Conservation (phyloP, 2,888 invertebrate genomes). For the Tinea semifulvella region DNA sequence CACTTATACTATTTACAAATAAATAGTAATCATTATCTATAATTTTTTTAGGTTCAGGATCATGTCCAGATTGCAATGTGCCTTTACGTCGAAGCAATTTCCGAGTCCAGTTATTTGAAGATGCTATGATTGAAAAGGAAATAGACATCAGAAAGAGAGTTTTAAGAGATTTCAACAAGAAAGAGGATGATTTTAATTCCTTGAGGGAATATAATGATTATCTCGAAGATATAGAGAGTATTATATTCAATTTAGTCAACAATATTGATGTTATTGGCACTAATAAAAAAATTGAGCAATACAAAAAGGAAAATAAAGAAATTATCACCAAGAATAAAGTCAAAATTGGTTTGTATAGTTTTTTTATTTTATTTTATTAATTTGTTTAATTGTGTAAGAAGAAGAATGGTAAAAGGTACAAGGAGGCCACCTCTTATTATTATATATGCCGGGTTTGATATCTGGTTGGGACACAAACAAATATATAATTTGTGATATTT, state of each 20-base stretch:
- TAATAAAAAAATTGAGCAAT: constrained; percentile 89
- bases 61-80: constrained; percentile 93
- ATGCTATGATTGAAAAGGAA: constrained; percentile 96
- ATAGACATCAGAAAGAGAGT: constrained; percentile 92
- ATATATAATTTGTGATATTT: too few species aligned
- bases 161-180: constrained; percentile 91
- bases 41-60: constrained; percentile 80
- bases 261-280: constrained; percentile 89
- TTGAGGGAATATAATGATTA: constrained; percentile 94
- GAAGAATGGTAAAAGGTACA: too few species aligned
- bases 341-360: constrained; percentile 61
- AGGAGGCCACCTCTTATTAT: too few species aligned
- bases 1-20: too few species aligned
- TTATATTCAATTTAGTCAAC: constrained; percentile 90
- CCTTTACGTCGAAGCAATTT: constrained; percentile 89
- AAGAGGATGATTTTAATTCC: constrained; percentile 89
- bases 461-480: too few species aligned
- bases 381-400: too few species aligned
- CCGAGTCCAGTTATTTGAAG: constrained; percentile 95
- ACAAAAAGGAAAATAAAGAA: constrained; percentile 90
- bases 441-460: too few species aligned
- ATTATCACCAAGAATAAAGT: constrained; percentile 82
- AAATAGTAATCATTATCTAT: background rate
- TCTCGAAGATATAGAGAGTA: constrained; percentile 92
- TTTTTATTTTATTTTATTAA: too few species aligned